A percentile compares a stretch with the other conserved stretches of the same genome.
Evolutionary conservation across 2,797 vertebrate genomes (phyloP).

Genomic region (Dallia pectoralis): DNA sequence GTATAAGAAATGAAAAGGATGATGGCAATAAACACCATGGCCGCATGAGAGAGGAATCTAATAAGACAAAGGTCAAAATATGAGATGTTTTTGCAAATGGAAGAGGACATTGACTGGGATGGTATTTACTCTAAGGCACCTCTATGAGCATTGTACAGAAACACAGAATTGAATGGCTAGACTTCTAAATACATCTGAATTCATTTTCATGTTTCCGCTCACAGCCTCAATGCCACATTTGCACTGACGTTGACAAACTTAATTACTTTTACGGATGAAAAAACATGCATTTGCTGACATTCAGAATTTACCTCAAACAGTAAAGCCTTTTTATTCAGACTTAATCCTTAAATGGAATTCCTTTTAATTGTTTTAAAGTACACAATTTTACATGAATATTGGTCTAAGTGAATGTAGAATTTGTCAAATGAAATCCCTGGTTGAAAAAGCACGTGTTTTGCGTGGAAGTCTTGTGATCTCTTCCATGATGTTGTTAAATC

Average conservation of each 20-base stretch:
- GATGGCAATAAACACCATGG: background rate
- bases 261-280: background rate
- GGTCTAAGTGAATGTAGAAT: background rate
- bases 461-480: background rate
- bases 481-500: background rate
- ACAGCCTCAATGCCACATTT: constrained; percentile 1
- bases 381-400: background rate
- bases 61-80: constrained; percentile 23
- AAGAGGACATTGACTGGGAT: constrained; percentile 14
- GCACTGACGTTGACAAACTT: background rate
- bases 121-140: constrained; percentile 2
- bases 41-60: constrained; percentile 18
- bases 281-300: background rate
- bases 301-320: background rate
- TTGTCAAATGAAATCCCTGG: background rate
- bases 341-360: background rate
- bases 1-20: constrained; percentile 12
- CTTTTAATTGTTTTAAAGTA: background rate
- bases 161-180: background rate
- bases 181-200: background rate
- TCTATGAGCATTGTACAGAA: background rate
- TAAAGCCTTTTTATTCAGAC: background rate
- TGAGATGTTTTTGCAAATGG: constrained; percentile 18
- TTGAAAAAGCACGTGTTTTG: background rate
- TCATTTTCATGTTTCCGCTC: background rate